Percentiles rank a stretch among this genome's conserved stretches.
These are phyloP conservation scores for Ommatoiulus sabulosus DNA, from an alignment of 2,888 invertebrate genomes.

Conservation along the genomic window DNA sequence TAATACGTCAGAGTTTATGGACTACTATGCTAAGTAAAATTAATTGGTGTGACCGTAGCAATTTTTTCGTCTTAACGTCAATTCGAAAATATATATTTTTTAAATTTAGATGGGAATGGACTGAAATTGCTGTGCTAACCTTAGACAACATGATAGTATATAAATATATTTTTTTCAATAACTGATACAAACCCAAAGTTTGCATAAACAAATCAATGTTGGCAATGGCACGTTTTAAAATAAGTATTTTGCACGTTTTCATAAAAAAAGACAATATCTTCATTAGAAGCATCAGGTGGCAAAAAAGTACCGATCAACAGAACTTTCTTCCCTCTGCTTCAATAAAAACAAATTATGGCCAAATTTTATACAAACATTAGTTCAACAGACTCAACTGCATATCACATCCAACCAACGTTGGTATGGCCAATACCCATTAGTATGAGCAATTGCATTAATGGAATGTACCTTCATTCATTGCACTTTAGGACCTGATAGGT, in stretches of 20 bases:
- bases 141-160: no score
- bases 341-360: neutral
- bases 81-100: no score
- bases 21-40: no score
- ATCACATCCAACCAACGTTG: neutral
- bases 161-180: no score
- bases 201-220: neutral
- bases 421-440: neutral
- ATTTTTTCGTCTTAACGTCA: no score
- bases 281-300: neutral
- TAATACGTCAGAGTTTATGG: no score
- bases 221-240: constrained; percentile 12
- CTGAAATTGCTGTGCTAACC: no score
- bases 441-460: neutral
- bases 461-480: constrained; percentile 7
- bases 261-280: neutral
- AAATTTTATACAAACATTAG: neutral
- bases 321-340: neutral
- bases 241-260: neutral
- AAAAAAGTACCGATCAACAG: constrained; percentile 4
- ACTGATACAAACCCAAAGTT: neutral
- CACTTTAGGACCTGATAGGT: neutral
- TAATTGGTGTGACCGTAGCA: no score
- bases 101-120: no score
- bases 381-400: neutral